Percentiles rank a stretch among this genome's conserved stretches.
These are phyloP conservation scores for Phrynocephalus vlangalii DNA, from an alignment of 2,797 vertebrate genomes.

Conservation along the genomic window DNA sequence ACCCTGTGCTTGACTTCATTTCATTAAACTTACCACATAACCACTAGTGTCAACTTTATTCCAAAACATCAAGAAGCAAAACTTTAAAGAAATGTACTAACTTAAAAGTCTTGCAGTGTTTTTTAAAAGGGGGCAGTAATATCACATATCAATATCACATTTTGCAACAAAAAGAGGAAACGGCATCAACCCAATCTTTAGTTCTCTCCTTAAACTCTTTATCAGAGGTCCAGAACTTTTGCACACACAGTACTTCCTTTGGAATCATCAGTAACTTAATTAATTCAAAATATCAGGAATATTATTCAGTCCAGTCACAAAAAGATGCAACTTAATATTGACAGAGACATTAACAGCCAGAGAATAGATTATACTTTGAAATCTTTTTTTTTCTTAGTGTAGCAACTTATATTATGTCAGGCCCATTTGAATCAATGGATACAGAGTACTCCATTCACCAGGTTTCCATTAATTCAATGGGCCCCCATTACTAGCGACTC, in stretches of 20 bases:
- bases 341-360: too few relatives aligned
- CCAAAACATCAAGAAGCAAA: background rate
- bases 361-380: too few relatives aligned
- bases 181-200: conserved; percentile 72
- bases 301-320: conserved; percentile 63
- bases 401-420: too few relatives aligned
- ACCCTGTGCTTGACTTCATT: background rate
- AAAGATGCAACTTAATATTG: background rate
- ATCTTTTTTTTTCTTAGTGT: too few relatives aligned
- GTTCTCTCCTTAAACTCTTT: conserved; percentile 76
- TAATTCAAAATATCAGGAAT: conserved; percentile 72
- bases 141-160: conserved; percentile 52
- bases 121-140: conserved; percentile 56
- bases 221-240: conserved; percentile 76
- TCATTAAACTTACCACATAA: background rate
- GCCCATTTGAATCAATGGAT: too few relatives aligned
- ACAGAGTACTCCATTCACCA: too few relatives aligned
- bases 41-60: background rate
- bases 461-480: too few relatives aligned
- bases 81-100: background rate
- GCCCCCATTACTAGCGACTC: too few relatives aligned
- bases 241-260: conserved; percentile 75
- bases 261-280: conserved; percentile 78
- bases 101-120: background rate
- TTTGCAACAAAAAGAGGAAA: conserved; percentile 64